A percentile compares a stretch with the other conserved stretches of the same genome.
Conservation (phyloP, 2,888 invertebrate species). For the Ptychoptera contaminata region DNA sequence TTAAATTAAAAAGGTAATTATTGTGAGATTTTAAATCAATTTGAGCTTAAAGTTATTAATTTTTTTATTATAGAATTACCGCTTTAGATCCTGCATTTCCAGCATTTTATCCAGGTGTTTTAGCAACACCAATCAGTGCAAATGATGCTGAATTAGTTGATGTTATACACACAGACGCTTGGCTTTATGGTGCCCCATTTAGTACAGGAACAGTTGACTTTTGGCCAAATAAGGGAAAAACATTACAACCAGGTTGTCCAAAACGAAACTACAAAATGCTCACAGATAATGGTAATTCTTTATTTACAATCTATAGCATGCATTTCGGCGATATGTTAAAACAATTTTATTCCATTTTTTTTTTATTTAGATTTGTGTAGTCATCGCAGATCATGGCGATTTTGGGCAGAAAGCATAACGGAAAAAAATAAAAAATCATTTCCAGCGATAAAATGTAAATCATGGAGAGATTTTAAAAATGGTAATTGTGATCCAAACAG, state of each 20-base stretch:
- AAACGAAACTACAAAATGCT: conserved; percentile 24
- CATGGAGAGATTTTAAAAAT: conserved; percentile 38
- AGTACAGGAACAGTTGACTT: conserved; percentile 36
- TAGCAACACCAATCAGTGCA: not conserved
- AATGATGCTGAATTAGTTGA: conserved; percentile 38
- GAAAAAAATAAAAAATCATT: conserved; percentile 30
- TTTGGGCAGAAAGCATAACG: conserved; percentile 40
- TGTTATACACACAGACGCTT: conserved; percentile 46
- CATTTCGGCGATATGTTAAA: not conserved
- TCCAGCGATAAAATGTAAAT: conserved; percentile 37
- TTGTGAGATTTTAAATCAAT: not conserved
- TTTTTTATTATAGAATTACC: conserved; percentile 8
- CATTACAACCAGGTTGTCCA: conserved; percentile 15
- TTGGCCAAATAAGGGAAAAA: conserved; percentile 18
- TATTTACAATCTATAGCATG: no score
- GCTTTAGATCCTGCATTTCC: conserved; percentile 15
- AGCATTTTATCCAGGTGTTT: conserved; percentile 10
- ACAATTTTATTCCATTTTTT: not conserved
- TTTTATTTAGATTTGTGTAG: conserved; percentile 37
- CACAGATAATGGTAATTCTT: conserved; percentile 21
- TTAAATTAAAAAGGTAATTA: conserved; percentile 14
- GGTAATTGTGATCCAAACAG: conserved; percentile 10
- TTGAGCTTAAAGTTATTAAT: not conserved
- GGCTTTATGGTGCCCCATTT: conserved; percentile 35
- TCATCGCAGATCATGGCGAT: conserved; percentile 45